Conservation (phyloP, 2,113 vertebrate species). For the Vimba vimba region DNA sequence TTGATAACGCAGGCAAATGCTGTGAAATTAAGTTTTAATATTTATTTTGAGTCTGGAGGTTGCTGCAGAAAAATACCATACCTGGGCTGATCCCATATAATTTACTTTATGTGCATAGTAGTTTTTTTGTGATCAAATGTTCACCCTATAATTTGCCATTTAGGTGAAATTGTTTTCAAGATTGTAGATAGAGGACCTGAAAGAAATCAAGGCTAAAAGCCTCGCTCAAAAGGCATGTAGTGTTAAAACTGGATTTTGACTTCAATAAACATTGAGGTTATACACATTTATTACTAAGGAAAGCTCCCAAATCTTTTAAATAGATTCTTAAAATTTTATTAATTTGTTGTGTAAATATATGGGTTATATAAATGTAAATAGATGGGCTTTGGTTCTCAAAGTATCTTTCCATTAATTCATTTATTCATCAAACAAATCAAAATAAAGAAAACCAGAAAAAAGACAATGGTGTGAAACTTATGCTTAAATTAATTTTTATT, state of each 20-base stretch:
- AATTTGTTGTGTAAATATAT: background rate
- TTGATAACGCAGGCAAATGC: background rate
- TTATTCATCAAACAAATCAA: background rate
- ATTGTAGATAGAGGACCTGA: background rate
- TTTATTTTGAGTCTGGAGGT: background rate
- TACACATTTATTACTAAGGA: background rate
- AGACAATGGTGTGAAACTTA: too few species aligned
- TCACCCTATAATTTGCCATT: background rate
- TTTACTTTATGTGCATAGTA: background rate
- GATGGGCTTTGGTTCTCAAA: background rate
- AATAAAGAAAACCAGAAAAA: background rate
- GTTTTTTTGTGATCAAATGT: background rate
- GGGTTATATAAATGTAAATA: too few species aligned
- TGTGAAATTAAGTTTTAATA: background rate
- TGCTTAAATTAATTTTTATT: too few species aligned
- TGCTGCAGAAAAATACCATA: background rate
- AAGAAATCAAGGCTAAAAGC: background rate
- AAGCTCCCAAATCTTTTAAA: background rate
- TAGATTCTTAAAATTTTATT: background rate
- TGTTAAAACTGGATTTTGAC: background rate
- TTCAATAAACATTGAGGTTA: background rate
- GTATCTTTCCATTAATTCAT: background rate
- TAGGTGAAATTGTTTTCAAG: background rate
- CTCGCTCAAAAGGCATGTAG: background rate
- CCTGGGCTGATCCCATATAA: background rate